Evolutionary conservation across 1,140 invertebrate genomes (phyloP), one percentile per base, ranked within the genome.

Genomic region (Eumaeus atala): DNA sequence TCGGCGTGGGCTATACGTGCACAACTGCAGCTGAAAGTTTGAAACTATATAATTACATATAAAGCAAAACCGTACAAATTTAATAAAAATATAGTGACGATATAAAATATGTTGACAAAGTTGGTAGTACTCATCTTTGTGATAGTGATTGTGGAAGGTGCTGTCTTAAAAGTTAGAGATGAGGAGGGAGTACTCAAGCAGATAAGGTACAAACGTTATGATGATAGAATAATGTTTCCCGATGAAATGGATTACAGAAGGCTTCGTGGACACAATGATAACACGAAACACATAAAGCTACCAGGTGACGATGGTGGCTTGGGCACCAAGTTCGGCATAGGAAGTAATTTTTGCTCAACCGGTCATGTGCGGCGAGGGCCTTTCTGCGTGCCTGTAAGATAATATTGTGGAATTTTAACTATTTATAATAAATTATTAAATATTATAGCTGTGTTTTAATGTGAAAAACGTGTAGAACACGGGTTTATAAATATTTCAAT

Each of bases 241-340:
- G 51, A 53, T 21, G 51, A 53, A 21, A 11, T 18, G 16, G 10
- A 12, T 28, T 16, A 12, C 18, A 12, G 12, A n/a, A n/a, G 14
- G 21, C n/a, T 8, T 0, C 2, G 11, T n/a, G 5, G 11, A 0
- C 9, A 21, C 18, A 2, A 9, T 33, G 10, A 2, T 6, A 28
- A 2, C 21, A 28, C 21, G 16, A 16, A 9, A 28, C 12, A n/a
- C 18, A 12, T 18, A 12, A 28, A n/a, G 21, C n/a, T 16, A 1
- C 9, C 48, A 14, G n/a, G 12, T 0, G 40, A 40, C 18, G 10
- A 12, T 33, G 17, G 4, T 1, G 48, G 38, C 2, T 50, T 56
- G 12, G 47, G 18, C 3, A 58, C 49, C 44, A 58, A 38, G 34
- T 55, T 56, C 28, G 58, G 42, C 51, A 48, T 64, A 47, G 56